Evolutionary conservation across 2,888 invertebrate genomes (phyloP), one percentile per base, ranked within the genome.

Genomic region (Tachystola acroxantha): DNA sequence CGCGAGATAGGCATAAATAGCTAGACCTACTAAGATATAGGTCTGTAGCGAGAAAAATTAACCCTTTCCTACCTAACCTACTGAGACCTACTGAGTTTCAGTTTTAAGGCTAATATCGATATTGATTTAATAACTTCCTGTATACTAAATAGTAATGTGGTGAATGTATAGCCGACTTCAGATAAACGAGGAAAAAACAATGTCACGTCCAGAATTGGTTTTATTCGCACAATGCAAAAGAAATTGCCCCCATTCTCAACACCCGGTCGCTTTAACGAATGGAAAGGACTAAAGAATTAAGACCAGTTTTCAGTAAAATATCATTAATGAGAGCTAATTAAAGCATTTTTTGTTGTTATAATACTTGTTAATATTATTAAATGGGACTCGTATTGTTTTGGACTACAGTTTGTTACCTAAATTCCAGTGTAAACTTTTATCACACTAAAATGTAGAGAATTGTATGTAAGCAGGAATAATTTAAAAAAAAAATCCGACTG

Each of bases 311-410:
- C 14, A 20, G 7, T 19, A n/a, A 32, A 32, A 28, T 13, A 36
- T 31, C 22, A 40, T 37, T 34, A 34, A 40, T 37, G 40, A 27
- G 30, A 19, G 3, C 37, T 34, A 34, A 40, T 37, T 37, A 40
- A 34, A 13, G 10, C 10, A 7, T 4, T 24, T 35, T 30, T 37
- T 36, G 19, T 33, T 36, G 20, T 26, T 40, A 20, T 26, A 27
- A 26, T 36, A 31, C 31, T 16, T 16, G 16, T 16, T 16, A 6
- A 16, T 16, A 16, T 30, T 33, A 7, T 10, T n/a, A 32, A 32
- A 13, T 13, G 9, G 3, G 4, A 10, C 24, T 16, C 7, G 14
- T 34, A 34, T 27, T 10, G 27, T 34, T 27, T 14, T 27, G 22
- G 6, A 3, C 6, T 32, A 22, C 32, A 19, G 34, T 34, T 22